These are phyloP conservation scores for Chiroxiphia lanceolata DNA, from an alignment of 2,797 vertebrate genomes.

Conservation along the genomic window DNA sequence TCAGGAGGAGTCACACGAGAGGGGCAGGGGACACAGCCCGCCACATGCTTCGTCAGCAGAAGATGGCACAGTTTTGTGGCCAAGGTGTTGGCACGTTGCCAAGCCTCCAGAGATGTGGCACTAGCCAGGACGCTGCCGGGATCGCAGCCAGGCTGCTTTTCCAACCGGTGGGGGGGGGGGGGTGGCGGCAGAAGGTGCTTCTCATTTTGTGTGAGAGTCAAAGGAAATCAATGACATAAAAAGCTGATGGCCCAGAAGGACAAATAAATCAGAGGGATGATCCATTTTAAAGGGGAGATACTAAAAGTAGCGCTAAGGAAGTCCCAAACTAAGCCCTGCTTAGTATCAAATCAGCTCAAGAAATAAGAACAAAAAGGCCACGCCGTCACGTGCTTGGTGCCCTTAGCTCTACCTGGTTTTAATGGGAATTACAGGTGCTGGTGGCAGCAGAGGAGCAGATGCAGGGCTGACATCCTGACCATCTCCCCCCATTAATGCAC, in stretches of 20 bases:
- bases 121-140: neutral
- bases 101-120: fast-evolving
- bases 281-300: slow-evolving; percentile 50
- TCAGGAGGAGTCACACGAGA: neutral
- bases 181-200: fast-evolving
- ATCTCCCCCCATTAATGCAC: too few relatives aligned
- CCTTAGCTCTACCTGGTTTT: neutral
- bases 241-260: neutral
- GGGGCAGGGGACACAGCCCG: fast-evolving
- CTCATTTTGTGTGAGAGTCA: neutral
- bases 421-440: neutral
- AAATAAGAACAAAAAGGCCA: slow-evolving; percentile 57
- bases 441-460: neutral
- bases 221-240: neutral
- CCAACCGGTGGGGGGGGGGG: fast-evolving
- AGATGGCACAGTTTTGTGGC: neutral
- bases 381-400: neutral
- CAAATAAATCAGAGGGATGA: slow-evolving; percentile 52
- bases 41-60: fast-evolving
- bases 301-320: slow-evolving; percentile 61
- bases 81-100: neutral
- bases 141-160: neutral
- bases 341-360: slow-evolving; percentile 66
- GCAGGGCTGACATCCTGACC: fast-evolving
- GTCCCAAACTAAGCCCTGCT: slow-evolving; percentile 65